A percentile compares a stretch with the other conserved stretches of the same genome.
Conservation (phyloP, 1,140 invertebrate genomes). For the Augochlora pura region DNA sequence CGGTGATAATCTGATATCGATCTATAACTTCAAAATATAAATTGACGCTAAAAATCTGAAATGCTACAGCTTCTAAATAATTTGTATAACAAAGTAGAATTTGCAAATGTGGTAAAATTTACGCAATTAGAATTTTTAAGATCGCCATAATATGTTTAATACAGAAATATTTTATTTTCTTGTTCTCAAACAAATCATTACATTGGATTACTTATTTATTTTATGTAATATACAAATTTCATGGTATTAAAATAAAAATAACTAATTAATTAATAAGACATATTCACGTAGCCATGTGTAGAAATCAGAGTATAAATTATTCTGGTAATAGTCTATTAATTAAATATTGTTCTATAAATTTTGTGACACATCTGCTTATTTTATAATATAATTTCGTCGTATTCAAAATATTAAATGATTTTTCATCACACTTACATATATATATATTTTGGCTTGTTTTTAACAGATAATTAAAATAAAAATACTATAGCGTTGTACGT, state of each 20-base stretch:
- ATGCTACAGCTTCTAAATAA: no score
- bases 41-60: no score
- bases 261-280: background rate
- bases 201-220: background rate
- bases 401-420: conserved; percentile 1
- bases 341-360: no score
- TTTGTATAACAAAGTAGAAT: background rate
- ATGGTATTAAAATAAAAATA: background rate
- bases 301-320: background rate
- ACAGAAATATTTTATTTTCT: background rate
- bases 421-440: no score
- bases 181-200: background rate
- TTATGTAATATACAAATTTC: background rate
- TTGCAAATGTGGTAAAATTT: background rate
- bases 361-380: background rate
- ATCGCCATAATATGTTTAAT: background rate
- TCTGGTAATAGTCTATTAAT: background rate
- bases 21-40: no score
- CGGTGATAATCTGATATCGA: no score
- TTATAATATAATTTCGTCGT: background rate
- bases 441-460: background rate
- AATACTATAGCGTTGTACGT: background rate
- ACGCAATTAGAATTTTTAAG: background rate
- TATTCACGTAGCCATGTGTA: background rate
- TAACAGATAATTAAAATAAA: background rate